Evolutionary conservation across 2,888 invertebrate genomes (phyloP), one percentile per base, ranked within the genome.

Genomic region (Mylabris sibirica): DNA sequence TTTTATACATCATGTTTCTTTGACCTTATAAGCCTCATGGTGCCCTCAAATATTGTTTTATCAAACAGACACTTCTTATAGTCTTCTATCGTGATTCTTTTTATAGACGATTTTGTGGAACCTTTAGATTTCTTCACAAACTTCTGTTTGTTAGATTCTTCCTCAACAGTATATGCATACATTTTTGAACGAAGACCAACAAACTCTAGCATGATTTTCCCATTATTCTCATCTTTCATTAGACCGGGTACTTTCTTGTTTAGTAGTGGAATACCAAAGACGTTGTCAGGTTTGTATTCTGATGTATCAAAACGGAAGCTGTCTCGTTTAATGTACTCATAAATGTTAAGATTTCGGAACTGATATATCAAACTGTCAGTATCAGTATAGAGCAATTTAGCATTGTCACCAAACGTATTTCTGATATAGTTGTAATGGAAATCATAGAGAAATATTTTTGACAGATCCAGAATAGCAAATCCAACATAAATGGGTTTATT

Each of bases 401-500:
- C 30, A 30, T 35, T 35, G 3, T 30, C 35, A 35, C 35, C 35
- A 11, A 35, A 35, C 0, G 35, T 35, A 8, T 35, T 35, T 35
- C 35, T 35, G 2, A 35, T 61, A 59, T 67, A 60, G 12, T 68
- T 66, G 41, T 72, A 75, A 65, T 68, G 68, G 24, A 68, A 68
- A 20, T 71, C 59, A 68, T 68, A 72, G 12, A 71, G 65, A 57
- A 69, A 68, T 14, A 49, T 65, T 63, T 72, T 73, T 57, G 68
- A 60, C 17, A 66, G 12, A 41, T 41, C n/a, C 14, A 41, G 9
- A 12, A 41, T 41, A 41, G n/a, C 3, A 12, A 41, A 41, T 9
- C 41, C 69, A 38, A 74, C 59, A 62, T 74, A 72, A 14, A 72
- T 64, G n/a, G 72, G 68, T 69, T 75, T 68, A 64, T 75, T 68